These are phyloP conservation scores for Ecliptopera silaceata DNA, from an alignment of 2,888 invertebrate genomes.

Conservation along the genomic window DNA sequence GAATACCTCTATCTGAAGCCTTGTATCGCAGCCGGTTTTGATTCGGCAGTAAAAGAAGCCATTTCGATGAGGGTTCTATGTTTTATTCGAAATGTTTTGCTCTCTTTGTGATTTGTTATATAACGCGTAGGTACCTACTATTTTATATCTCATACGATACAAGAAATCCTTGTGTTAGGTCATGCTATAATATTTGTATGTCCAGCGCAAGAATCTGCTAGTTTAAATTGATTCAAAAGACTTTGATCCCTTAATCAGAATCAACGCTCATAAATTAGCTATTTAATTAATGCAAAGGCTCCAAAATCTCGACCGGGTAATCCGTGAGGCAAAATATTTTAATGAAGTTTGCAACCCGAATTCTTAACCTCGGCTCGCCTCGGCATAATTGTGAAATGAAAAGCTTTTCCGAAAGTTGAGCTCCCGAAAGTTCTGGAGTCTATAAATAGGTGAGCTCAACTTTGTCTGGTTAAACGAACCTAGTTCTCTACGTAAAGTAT, in stretches of 20 bases:
- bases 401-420: slow-evolving; percentile 47
- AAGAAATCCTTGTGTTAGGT: too few relatives aligned
- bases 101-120: too few relatives aligned
- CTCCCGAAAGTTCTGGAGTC: slow-evolving; percentile 28
- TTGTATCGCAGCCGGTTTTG: too few relatives aligned
- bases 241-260: slow-evolving; percentile 16
- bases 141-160: too few relatives aligned
- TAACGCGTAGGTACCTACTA: too few relatives aligned
- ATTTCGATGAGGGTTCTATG: too few relatives aligned
- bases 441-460: slow-evolving; percentile 23
- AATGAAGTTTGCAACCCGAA: slow-evolving; percentile 60
- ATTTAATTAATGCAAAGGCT: slow-evolving; percentile 39
- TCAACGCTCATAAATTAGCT: slow-evolving; percentile 36
- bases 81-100: too few relatives aligned
- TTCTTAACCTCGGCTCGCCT: slow-evolving; percentile 46
- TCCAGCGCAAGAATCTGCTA: too few relatives aligned
- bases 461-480: slow-evolving; percentile 9
- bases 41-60: too few relatives aligned
- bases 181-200: too few relatives aligned
- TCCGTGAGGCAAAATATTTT: slow-evolving; percentile 66
- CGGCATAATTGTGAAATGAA: slow-evolving; percentile 61
- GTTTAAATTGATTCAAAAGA: neutral
- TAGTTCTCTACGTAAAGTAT: neutral
- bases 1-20: too few relatives aligned
- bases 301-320: slow-evolving; percentile 49